These are phyloP conservation scores for Galaxea fascicularis DNA, from an alignment of 92 coral and sea anemone genomes.

Conservation along the genomic window DNA sequence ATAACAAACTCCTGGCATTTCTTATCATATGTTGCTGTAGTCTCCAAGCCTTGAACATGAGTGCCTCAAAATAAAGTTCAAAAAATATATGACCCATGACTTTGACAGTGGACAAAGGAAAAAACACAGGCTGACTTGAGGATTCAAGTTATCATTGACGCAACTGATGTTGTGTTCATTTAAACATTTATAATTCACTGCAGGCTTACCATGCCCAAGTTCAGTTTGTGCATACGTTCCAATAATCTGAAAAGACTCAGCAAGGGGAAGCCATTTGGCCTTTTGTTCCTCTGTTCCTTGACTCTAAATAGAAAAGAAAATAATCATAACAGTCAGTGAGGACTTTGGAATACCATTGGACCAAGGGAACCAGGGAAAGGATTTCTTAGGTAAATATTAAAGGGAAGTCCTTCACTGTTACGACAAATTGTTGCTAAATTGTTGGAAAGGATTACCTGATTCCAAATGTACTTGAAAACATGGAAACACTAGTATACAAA, in stretches of 20 bases:
- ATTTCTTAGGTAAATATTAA: too few species aligned
- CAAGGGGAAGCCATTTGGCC: slow-evolving; percentile 87
- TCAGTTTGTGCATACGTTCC: slow-evolving; percentile 95
- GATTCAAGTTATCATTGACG: too few species aligned
- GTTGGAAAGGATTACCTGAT: too few species aligned
- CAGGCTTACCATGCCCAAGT: slow-evolving; percentile 85
- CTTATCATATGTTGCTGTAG: slow-evolving; percentile 90
- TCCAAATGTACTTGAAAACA: too few species aligned
- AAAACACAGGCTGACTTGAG: neutral
- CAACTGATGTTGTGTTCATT: too few species aligned
- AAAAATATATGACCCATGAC: neutral
- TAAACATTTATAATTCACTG: neutral
- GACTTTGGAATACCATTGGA: too few species aligned
- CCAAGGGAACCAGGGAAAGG: too few species aligned
- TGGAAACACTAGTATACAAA: too few species aligned
- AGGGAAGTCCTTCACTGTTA: too few species aligned
- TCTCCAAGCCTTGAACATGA: slow-evolving; percentile 80
- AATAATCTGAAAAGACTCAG: slow-evolving; percentile 70
- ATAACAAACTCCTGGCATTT: slow-evolving; percentile 74
- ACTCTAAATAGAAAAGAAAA: slow-evolving; percentile 32
- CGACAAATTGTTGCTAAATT: too few species aligned
- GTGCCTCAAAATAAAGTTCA: slow-evolving; percentile 66
- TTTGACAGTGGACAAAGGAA: neutral
- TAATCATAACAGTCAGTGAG: too few species aligned
- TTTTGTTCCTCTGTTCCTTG: slow-evolving; percentile 82